Percentiles rank a stretch among this genome's conserved stretches.
These are phyloP conservation scores for Conger conger DNA, from an alignment of 2,113 vertebrate species.

Conservation along the genomic window DNA sequence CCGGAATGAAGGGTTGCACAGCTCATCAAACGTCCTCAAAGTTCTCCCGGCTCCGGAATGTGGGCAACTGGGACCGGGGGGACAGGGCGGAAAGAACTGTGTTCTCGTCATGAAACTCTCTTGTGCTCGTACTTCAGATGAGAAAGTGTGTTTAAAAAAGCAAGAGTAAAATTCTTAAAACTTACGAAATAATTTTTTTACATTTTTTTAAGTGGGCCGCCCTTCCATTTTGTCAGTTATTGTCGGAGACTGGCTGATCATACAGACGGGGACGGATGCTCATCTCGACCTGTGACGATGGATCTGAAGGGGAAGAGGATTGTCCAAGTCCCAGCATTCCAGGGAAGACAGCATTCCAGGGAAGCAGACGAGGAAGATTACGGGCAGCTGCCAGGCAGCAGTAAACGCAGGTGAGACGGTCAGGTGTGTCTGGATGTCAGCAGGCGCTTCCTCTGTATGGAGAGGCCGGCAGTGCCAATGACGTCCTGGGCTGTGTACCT, in stretches of 20 bases:
- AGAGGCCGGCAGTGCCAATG: background rate
- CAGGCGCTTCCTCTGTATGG: background rate
- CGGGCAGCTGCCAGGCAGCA: background rate
- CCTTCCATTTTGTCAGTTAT: background rate
- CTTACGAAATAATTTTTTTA: too few relatives aligned
- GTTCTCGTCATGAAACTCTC: background rate
- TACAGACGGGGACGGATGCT: background rate
- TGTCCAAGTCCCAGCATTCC: constrained; percentile 10
- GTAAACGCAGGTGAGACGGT: background rate
- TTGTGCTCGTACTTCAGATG: background rate
- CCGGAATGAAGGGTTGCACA: background rate
- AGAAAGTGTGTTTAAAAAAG: background rate
- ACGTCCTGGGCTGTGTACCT: background rate
- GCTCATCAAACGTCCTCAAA: background rate
- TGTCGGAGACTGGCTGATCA: background rate
- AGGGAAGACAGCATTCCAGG: constrained; percentile 4
- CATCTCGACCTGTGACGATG: background rate
- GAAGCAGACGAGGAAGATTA: constrained; percentile 3
- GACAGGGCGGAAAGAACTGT: background rate
- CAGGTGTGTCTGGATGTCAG: background rate
- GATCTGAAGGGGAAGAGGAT: constrained; percentile 13
- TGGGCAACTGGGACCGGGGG: background rate
- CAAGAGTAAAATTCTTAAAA: background rate
- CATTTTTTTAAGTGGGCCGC: background rate
- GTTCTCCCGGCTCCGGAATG: background rate